phyloP scores from a whole-genome alignment of 2,797 vertebrate genomes.

The Syngnathus acus region DNA sequence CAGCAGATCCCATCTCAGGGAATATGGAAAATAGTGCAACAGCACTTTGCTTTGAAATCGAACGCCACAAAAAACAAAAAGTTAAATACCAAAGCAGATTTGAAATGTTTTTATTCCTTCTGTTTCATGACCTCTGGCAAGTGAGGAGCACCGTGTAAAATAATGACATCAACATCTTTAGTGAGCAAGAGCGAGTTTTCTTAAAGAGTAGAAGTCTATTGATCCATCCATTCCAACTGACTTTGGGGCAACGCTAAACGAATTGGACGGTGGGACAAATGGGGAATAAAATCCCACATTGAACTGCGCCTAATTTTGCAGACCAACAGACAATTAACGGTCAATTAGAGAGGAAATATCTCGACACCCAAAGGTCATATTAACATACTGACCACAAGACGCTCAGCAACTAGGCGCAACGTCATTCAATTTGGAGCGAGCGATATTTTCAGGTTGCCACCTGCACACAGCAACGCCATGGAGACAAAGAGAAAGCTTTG shows the following conservation, averaged over 20 bases:
- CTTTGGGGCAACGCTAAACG: background rate
- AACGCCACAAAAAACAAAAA: background rate
- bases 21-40: constrained; percentile 15
- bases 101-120: background rate
- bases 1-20: constrained; percentile 15
- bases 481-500: background rate
- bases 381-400: background rate
- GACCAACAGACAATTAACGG: too few relatives aligned
- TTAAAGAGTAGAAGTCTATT: background rate
- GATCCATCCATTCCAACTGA: background rate
- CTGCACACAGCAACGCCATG: background rate
- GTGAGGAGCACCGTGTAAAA: background rate
- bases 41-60: constrained; percentile 7
- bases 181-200: background rate
- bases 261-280: background rate
- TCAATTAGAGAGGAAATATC: too few relatives aligned
- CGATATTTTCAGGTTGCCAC: constrained; percentile 11
- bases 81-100: background rate
- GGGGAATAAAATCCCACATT: too few relatives aligned
- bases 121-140: background rate
- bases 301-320: too few relatives aligned
- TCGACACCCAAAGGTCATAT: background rate
- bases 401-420: background rate
- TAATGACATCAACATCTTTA: background rate
- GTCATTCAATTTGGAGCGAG: constrained; percentile 1